Evolutionary conservation across 2,888 invertebrate species (phyloP), one percentile per base, ranked within the genome.

Genomic region (Taphrorychus bicolor): DNA sequence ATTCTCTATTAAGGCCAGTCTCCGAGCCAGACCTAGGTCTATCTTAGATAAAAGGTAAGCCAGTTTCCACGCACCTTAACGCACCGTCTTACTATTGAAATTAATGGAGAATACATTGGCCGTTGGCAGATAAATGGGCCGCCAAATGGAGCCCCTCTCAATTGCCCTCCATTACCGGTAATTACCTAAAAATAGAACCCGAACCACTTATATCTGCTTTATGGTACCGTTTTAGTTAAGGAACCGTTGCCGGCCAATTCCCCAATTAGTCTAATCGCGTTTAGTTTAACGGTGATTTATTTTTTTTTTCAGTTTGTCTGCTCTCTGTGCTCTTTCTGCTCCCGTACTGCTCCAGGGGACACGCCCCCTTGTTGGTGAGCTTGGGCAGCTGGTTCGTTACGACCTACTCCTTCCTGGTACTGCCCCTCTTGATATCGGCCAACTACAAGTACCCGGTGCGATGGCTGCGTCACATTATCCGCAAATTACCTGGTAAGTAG

Each of bases 371-470:
- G 48, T 80, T 90, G 68, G 85, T 90, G 51, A 89, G 89, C 41
- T 78, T 85, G 5, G 84, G 84, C 49, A 82, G 84, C 40, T 82
- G 82, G 66, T 84, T 87, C 75, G 83, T 88, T 80, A 87, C 87
- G 0, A 86, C 88, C 1, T 90, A 90, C 79, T 88, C 89, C 1
- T 89, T 87, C 75, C 81, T 90, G 16, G 88, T 91, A 49, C 81
- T 90, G 14, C 90, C 90, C 0, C 84, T 90, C 41, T 84, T 90
- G 58, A 87, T 90, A 63, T 89, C 89, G 0, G 89, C 88, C 61
- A 89, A 90, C 82, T 89, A 89, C 81, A 85, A 85, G 76, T 90
- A 89, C 75, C 89, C 89, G 1, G 87, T 88, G 24, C 82, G 86
- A 64, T 87, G 88, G 84, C 83, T 89, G 73, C 86, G 86, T 53